Evolutionary conservation across 2,888 invertebrate genomes (phyloP).

Genomic region (Agrotis clavis): DNA sequence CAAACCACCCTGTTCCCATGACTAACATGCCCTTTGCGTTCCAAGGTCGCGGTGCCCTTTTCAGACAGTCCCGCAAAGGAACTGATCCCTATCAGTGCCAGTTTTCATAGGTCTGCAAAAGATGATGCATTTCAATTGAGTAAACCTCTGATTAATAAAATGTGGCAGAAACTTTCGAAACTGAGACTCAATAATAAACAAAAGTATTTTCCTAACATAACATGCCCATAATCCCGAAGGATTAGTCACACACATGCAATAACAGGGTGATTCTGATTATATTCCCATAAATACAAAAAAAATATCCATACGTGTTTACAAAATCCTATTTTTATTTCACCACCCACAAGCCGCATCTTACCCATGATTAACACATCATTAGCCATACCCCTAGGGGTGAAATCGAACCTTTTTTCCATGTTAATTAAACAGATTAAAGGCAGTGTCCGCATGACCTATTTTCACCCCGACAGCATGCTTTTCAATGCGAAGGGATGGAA

Average conservation of each 20-base stretch:
- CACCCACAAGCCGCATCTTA: conserved; percentile 49
- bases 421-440: conserved; percentile 89
- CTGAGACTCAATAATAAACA: no score
- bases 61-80: no score
- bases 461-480: conserved; percentile 81
- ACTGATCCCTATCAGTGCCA: no score
- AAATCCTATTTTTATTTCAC: conserved; percentile 35
- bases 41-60: no score
- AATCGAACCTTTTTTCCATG: conserved; percentile 87
- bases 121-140: no score
- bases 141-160: no score
- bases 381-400: conserved; percentile 76
- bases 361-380: conserved; percentile 86
- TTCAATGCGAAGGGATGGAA: conserved; percentile 70
- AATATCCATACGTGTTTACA: conserved; percentile 2
- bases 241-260: background rate
- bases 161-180: no score
- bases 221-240: background rate
- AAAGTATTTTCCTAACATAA: no score
- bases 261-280: background rate
- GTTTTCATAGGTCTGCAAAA: no score
- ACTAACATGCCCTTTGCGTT: no score
- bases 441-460: conserved; percentile 86
- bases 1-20: no score
- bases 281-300: background rate